Percentiles rank a stretch among this genome's conserved stretches.
Evolutionary conservation across 2,113 vertebrate genomes (phyloP).

Genomic region (Pipra filicauda): DNA sequence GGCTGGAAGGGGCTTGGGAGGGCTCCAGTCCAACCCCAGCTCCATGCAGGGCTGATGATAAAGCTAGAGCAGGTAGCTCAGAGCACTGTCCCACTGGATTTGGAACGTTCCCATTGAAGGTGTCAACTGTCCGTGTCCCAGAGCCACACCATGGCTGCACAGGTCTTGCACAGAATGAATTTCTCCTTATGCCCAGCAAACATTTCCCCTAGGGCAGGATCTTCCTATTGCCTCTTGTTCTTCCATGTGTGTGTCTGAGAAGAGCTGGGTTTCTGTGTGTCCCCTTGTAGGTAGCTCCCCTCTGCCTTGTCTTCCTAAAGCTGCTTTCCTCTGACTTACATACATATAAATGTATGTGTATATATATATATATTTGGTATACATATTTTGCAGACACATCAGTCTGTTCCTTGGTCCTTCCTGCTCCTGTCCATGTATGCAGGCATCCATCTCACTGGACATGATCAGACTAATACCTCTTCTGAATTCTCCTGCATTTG

Average conservation of each 20-base stretch:
- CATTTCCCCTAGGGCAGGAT: neutral
- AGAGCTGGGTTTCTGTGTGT: neutral
- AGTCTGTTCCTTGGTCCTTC: neutral
- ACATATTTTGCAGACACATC: neutral
- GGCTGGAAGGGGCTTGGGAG: neutral
- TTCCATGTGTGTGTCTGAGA: neutral
- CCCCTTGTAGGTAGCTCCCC: neutral
- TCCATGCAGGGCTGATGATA: neutral
- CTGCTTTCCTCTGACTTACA: neutral
- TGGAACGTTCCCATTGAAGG: neutral
- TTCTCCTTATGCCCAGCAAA: neutral
- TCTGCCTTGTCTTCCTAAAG: neutral
- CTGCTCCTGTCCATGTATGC: neutral
- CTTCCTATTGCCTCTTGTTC: neutral
- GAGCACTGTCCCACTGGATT: neutral
- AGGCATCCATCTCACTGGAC: neutral
- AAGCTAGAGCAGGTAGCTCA: neutral
- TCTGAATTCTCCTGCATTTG: neutral
- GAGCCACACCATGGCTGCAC: neutral
- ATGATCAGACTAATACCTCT: accelerated
- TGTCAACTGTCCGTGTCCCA: neutral
- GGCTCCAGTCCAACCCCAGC: neutral
- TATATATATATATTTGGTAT: no score
- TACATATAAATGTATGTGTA: neutral
- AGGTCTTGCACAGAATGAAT: neutral